phyloP scores from a whole-genome alignment of 1,140 invertebrate species.

The Octopus sinensis region DNA sequence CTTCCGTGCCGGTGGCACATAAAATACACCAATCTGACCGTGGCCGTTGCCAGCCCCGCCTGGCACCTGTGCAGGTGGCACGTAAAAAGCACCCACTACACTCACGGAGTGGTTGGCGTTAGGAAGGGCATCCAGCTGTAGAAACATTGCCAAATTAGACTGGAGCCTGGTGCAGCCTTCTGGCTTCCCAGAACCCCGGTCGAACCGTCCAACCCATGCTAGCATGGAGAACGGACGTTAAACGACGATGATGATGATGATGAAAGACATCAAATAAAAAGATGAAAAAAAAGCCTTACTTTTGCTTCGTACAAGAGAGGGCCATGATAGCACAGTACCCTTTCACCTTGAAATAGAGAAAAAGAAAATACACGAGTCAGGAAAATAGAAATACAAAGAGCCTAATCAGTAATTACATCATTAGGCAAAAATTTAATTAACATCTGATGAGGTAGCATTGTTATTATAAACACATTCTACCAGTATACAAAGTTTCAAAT shows the following conservation, averaged over 20 bases:
- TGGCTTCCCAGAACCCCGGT: background rate
- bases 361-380: background rate
- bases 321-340: constrained; percentile 93
- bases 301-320: constrained; percentile 94
- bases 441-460: too few species aligned
- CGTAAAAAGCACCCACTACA: too few species aligned
- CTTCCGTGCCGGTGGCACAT: too few species aligned
- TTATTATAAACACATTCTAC: too few species aligned
- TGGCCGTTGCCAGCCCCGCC: too few species aligned
- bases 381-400: too few species aligned
- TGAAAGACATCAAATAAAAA: background rate
- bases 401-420: too few species aligned
- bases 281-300: constrained; percentile 35
- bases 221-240: background rate
- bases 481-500: too few species aligned
- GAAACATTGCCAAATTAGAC: background rate
- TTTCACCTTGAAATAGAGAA: constrained; percentile 71
- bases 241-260: background rate
- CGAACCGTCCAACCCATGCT: background rate
- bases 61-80: too few species aligned
- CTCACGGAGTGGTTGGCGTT: too few species aligned
- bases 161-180: background rate
- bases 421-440: too few species aligned
- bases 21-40: too few species aligned
- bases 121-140: background rate